phyloP scores from a whole-genome alignment of 2,888 invertebrate genomes.

The Syritta pipiens region DNA sequence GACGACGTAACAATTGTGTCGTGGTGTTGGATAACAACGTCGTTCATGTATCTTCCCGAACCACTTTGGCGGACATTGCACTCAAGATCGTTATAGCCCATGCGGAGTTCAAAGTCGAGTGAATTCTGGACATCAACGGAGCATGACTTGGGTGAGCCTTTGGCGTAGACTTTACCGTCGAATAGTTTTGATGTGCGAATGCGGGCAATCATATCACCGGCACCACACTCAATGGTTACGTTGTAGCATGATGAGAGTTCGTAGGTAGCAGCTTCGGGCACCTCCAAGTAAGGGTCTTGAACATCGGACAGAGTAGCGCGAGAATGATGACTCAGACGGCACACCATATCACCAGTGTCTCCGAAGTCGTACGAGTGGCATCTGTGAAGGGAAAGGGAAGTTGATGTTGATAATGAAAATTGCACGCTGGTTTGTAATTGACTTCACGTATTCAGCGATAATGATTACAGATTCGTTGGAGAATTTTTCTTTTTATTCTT shows the following conservation, averaged over 20 bases:
- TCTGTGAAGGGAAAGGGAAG: constrained; percentile 75
- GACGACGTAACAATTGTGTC: constrained; percentile 96
- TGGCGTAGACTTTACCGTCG: constrained; percentile 96
- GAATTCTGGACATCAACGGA: constrained; percentile 93
- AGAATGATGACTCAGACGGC: constrained; percentile 94
- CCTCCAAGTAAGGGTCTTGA: constrained; percentile 93
- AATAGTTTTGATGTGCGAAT: constrained; percentile 95
- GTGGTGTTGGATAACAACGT: constrained; percentile 96
- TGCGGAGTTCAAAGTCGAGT: constrained; percentile 93
- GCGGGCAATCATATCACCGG: constrained; percentile 94
- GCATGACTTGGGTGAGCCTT: constrained; percentile 95
- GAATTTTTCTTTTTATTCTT: no score
- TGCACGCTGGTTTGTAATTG: no score
- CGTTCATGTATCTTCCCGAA: constrained; percentile 91
- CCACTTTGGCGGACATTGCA: constrained; percentile 95
- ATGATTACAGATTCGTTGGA: no score
- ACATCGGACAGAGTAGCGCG: constrained; percentile 93
- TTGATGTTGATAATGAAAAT: constrained; percentile 49
- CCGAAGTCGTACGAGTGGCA: constrained; percentile 97
- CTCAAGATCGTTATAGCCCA: constrained; percentile 95
- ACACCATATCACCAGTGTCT: constrained; percentile 94
- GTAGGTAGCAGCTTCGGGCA: constrained; percentile 94
- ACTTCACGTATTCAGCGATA: no score
- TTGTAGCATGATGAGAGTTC: constrained; percentile 96
- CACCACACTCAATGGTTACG: constrained; percentile 94